phyloP scores from a whole-genome alignment of 2,797 vertebrate genomes.

The Erpetoichthys calabaricus region DNA sequence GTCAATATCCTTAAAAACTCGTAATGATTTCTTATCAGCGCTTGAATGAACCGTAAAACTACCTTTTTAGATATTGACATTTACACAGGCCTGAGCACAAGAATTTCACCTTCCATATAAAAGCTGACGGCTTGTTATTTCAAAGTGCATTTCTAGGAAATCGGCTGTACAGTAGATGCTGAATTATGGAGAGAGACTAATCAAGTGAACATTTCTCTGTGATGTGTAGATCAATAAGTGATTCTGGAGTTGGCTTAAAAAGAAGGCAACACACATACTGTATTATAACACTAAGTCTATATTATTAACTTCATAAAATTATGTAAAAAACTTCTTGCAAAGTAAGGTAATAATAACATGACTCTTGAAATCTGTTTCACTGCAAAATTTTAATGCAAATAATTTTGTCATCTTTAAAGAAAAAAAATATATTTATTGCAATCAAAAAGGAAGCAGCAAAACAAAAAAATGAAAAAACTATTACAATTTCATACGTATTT shows the following conservation, averaged over 20 bases:
- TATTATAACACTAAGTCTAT: too few species aligned
- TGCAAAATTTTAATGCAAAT: too few species aligned
- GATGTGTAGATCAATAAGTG: conserved; percentile 51
- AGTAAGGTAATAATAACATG: too few species aligned
- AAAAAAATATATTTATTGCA: too few species aligned
- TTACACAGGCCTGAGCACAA: conserved; percentile 49
- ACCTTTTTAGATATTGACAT: conserved; percentile 65
- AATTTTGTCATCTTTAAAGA: too few species aligned
- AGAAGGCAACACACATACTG: too few species aligned
- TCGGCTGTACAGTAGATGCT: conserved; percentile 32
- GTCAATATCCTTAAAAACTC: conserved; percentile 49
- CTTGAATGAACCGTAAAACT: conserved; percentile 59
- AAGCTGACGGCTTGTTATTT: conserved; percentile 41
- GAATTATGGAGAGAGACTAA: conserved; percentile 44
- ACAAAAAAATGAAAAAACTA: too few species aligned
- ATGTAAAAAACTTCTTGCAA: too few species aligned
- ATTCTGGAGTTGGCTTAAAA: conserved; percentile 25
- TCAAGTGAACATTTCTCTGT: conserved; percentile 47
- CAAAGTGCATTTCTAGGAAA: conserved; percentile 35
- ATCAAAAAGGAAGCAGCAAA: too few species aligned
- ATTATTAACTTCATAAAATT: too few species aligned
- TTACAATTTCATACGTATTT: too few species aligned
- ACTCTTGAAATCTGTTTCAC: too few species aligned
- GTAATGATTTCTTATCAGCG: conserved; percentile 57
- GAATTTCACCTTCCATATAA: conserved; percentile 32